Base-by-base conservation (phyloP, 1,140 invertebrate species). In the Periplaneta americana region DNA sequence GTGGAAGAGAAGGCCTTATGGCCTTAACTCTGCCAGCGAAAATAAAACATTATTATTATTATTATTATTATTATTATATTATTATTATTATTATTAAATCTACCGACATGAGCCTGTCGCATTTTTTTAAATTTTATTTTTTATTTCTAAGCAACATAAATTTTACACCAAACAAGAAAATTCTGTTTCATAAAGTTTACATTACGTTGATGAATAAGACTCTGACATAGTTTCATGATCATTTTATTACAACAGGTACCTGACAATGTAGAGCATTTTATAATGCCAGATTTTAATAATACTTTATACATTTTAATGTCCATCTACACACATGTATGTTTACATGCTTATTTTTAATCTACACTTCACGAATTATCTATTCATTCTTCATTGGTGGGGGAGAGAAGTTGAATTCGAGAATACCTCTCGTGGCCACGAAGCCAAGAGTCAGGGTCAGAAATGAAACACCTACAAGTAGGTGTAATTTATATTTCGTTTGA, bases 401-500 rank as follows among this genome's bases (percentile, higher is more conserved):
- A 37, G 34, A 78, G 34, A n/a, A 37, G 77, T 78, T 78, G 22
- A 78, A 78, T 33, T 78, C 77, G 5, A 78, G 10, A 8, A 78
- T 10, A 39, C 39, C 77, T 8, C 35, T 36, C 36, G 34, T 37
- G 35, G 77, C 77, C 36, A 78, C 77, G 15, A 39, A 31, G 4
- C 77, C 77, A 32, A 78, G 2, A 18, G 77, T 78, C 0, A 78
- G 0, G 3, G 77, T 31, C 28, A 78, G 32, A 22, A 80, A 22
- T 74, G 48, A 22, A 83, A 95, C 82, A n/a, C 95, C 94, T 76
- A 89, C 84, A 34, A 89, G 82, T n/a, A 96, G 88, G 32, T 91
- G 88, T 13, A 90, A 85, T 85, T 95, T 96, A 88, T 94, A 94
- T 85, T 90, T 92, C 79, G 88, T 88, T 83, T 96, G 92, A 36